Conservation (phyloP, 2,113 vertebrate species). For the Syngnathus typhle region DNA sequence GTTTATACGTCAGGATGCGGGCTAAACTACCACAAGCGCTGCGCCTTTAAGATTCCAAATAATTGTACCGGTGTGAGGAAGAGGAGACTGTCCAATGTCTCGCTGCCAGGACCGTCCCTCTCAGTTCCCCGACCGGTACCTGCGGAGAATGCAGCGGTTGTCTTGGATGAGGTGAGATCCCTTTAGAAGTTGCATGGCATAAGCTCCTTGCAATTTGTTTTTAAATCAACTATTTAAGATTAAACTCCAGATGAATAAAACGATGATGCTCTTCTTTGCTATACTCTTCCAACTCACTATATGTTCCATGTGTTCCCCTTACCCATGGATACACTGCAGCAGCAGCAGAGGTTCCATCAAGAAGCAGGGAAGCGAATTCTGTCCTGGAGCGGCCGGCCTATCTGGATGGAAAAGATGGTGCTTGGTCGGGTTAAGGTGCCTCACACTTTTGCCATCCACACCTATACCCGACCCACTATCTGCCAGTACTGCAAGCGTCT, state of each 20-base stretch:
- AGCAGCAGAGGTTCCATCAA: conserved; percentile 77
- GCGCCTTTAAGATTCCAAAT: conserved; percentile 98
- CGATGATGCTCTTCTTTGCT: conserved; percentile 9
- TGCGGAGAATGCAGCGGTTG: conserved; percentile 72
- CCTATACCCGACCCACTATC: conserved; percentile 96
- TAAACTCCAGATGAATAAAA: neutral
- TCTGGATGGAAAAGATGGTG: conserved; percentile 99
- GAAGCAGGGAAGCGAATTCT: conserved; percentile 94
- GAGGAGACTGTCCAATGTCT: conserved; percentile 88
- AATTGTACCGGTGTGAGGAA: conserved; percentile 94
- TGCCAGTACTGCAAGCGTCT: conserved; percentile 97
- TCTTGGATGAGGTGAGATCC: conserved; percentile 81
- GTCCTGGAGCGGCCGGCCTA: conserved; percentile 93
- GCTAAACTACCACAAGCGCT: conserved; percentile 96
- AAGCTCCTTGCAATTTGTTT: neutral
- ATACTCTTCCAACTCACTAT: conserved; percentile 16
- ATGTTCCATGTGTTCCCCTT: conserved; percentile 1
- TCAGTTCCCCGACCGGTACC: conserved; percentile 81
- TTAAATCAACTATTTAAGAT: neutral
- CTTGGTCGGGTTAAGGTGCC: conserved; percentile 95
- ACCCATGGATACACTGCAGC: neutral
- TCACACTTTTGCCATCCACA: conserved; percentile 95
- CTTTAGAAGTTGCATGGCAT: neutral
- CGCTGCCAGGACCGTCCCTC: conserved; percentile 84
- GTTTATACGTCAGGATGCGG: conserved; percentile 79